Evolutionary conservation across 2,888 invertebrate species (phyloP).

Genomic region (Andrena flavipes): DNA sequence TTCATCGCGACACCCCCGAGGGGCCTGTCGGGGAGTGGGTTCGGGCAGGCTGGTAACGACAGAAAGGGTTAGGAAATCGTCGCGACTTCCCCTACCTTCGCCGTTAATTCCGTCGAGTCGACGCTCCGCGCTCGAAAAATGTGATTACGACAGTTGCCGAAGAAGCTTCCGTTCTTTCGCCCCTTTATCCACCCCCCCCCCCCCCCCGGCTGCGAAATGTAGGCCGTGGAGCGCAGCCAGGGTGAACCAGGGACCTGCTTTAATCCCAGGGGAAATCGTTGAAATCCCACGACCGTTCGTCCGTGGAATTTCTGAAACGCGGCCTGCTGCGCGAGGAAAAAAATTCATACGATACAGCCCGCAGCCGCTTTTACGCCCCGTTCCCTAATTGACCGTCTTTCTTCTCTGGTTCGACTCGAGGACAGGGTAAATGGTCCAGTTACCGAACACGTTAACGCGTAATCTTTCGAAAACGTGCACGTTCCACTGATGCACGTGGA

Average conservation of each 20-base stretch:
- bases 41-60: not conserved
- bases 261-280: not conserved
- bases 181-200: not conserved
- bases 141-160: conserved; percentile 16
- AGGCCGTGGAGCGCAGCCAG: not conserved
- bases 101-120: conserved; percentile 53
- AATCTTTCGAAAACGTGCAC: too few relatives aligned
- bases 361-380: too few relatives aligned
- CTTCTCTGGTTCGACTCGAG: too few relatives aligned
- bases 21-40: not conserved
- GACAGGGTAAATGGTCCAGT: too few relatives aligned
- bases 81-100: conserved; percentile 30
- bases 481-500: too few relatives aligned
- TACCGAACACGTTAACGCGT: too few relatives aligned
- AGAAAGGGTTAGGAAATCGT: conserved; percentile 29
- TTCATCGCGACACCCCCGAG: conserved; percentile 39
- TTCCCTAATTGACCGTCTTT: too few relatives aligned
- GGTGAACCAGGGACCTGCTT: not conserved
- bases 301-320: not conserved
- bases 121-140: conserved; percentile 21
- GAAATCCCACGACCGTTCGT: not conserved
- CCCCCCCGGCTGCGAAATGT: too few relatives aligned
- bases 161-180: not conserved
- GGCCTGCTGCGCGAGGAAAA: not conserved
- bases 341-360: not conserved